Evolutionary conservation across 2,888 invertebrate species (phyloP).

Genomic region (Lochmaea capreae): DNA sequence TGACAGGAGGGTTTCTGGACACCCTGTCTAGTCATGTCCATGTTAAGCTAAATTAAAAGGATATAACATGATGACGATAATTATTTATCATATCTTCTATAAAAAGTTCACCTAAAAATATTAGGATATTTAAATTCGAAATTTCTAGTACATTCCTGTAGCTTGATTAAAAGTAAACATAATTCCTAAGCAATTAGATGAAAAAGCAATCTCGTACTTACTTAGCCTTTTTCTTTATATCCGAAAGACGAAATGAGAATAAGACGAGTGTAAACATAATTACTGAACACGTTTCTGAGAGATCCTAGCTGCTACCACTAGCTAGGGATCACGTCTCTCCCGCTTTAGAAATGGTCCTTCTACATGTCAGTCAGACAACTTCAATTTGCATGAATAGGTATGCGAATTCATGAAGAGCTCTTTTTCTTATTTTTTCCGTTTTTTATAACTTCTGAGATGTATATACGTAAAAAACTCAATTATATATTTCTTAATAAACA

Average conservation of each 20-base stretch:
- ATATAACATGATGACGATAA: no score
- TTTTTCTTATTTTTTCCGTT: neutral
- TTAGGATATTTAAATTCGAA: neutral
- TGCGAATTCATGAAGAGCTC: conserved; percentile 1
- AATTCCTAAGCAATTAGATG: neutral
- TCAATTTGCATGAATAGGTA: conserved; percentile 14
- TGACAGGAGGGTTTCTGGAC: no score
- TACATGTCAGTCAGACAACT: conserved; percentile 12
- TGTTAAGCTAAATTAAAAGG: no score
- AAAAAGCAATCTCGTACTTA: neutral
- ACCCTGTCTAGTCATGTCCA: no score
- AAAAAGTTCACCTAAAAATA: no score
- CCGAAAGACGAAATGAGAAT: conserved; percentile 1
- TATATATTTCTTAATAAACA: neutral
- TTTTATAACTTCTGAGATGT: neutral
- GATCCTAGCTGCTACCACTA: conserved; percentile 1
- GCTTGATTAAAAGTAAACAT: neutral
- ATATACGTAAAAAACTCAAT: neutral
- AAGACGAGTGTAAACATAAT: conserved; percentile 34
- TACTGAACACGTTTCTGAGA: conserved; percentile 8
- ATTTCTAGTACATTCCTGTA: neutral
- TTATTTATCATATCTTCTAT: no score
- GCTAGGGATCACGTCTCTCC: neutral
- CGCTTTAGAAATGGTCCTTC: conserved; percentile 10
- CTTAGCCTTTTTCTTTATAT: neutral